Evolutionary conservation across 2,888 invertebrate genomes (phyloP), one percentile per base, ranked within the genome.

Genomic region (Pherbina coryleti): DNA sequence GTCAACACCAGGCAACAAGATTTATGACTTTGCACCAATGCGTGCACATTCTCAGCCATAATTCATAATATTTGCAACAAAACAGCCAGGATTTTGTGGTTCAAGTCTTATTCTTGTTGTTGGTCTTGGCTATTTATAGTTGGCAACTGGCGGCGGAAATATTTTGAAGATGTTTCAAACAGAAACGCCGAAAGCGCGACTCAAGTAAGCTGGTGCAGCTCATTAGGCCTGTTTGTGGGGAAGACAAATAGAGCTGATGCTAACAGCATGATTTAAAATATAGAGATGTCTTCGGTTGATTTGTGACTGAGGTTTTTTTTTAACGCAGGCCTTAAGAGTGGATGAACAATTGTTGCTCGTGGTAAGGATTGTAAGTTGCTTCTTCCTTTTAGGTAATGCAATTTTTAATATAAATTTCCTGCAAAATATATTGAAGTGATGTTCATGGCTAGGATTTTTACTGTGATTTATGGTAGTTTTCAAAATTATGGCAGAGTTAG

Each of bases 51-150:
- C 31, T 14, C 34, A 19, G 19, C 25, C 34, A 64, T 34, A 34
- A 34, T 64, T 25, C 34, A 64, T 34, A 34, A 34, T 64, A 64
- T 34, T 64, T 64, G 34, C 64, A n/a, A 64, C 31, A 34, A 64
- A 37, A n/a, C 37, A 34, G 64, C 31, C 14, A 31, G n/a, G 64
- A 19, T 64, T 31, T 64, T 64, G 64, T 34, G 8, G 64, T n/a
- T 14, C 9, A 34, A 17, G 34, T 28, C 3, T 34, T 64, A 37
- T 34, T 34, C 5, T 64, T 34, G n/a, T 34, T 64, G 34, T 22
- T 25, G 17, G 22, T 64, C 7, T 34, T 34, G 14, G 14, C 31
- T 34, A 25, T 17, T n/a, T 64, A 28, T 31, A 31, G 28, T 25
- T 3, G 11, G 64, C 34, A 64, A n/a, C 64, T 5, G 31, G 37